Evolutionary conservation across 2,797 vertebrate species (phyloP), one percentile per base, ranked within the genome.

Genomic region (Tauraco hartlaubi): DNA sequence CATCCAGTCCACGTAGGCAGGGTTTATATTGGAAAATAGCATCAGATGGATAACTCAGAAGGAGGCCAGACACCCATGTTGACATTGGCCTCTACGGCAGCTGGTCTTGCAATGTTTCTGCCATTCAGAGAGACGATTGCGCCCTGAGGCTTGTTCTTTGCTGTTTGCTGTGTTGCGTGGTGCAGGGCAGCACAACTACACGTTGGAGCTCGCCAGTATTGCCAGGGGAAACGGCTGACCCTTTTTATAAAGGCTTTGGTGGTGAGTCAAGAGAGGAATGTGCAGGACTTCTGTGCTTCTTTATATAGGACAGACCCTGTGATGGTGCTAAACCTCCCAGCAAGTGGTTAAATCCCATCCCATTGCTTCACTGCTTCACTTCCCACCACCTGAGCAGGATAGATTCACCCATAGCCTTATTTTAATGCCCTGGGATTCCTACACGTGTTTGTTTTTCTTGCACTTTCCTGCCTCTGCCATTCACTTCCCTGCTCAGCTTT

Each of bases 371-470:
- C 54, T 3, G 1, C 56, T 54, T 67, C 5, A 2, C 18, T 55
- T 75, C 77, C 64, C 54, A 14, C 13, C 49, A 5, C 51, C 51
- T 21, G 23, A 71, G 51, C 85, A 62, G 55, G 35, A 26, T 3
- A 21, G 73, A 43, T 20, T 76, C 63, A 63, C 54, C 48, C 39
- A 44, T 14, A 69, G 62, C 59, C 52, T 41, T 41, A 43, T 39
- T 88, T 59, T 33, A 58, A 37, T 55, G 41, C 21, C 29, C 5
- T 1, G 6, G 43, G 44, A 51, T 71, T 75, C 55, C 78, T 80
- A 2, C 0, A 0, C 1, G 4, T 0, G 0, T 85, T 81, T 49
- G 9, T 29, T 85, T 85, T 81, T 29, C 63, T 52, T 48, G 29
- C 51, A 17, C 7, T 0, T 66, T 72, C 28, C 64, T 61, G 29